A percentile compares a stretch with the other conserved stretches of the same genome.
Conservation (phyloP, 2,888 invertebrate genomes). For the Papilio gigon region DNA sequence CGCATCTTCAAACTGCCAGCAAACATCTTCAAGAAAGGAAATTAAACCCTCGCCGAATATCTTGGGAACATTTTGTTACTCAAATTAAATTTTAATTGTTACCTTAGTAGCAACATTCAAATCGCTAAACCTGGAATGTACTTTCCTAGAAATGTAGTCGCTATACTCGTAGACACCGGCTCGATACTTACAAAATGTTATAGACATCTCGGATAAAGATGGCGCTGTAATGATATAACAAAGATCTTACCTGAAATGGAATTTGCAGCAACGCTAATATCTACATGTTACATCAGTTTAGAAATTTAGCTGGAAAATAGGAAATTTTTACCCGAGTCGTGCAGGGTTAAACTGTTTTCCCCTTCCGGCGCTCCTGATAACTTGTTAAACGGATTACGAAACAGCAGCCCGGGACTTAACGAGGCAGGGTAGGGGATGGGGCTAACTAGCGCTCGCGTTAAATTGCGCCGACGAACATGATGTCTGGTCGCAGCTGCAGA, state of each 20-base stretch:
- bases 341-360: constrained; percentile 17
- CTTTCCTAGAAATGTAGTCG: background rate
- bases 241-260: background rate
- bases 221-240: too few relatives aligned
- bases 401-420: constrained; percentile 23
- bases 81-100: background rate
- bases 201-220: background rate
- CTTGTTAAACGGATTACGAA: constrained; percentile 34
- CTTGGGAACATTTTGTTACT: constrained; percentile 19
- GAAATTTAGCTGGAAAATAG: constrained; percentile 12
- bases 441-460: constrained; percentile 30
- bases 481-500: background rate
- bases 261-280: background rate
- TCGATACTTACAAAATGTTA: background rate
- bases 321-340: constrained; percentile 20
- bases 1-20: constrained; percentile 17
- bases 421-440: constrained; percentile 11
- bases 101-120: background rate
- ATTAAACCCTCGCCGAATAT: constrained; percentile 17
- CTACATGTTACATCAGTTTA: constrained; percentile 39
- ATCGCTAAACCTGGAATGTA: background rate
- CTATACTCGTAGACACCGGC: background rate
- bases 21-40: constrained; percentile 13
- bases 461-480: constrained; percentile 27
- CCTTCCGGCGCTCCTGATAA: constrained; percentile 22